These are phyloP conservation scores for Drosophila mercatorum DNA, from an alignment of 2,888 invertebrate species.

Conservation along the genomic window DNA sequence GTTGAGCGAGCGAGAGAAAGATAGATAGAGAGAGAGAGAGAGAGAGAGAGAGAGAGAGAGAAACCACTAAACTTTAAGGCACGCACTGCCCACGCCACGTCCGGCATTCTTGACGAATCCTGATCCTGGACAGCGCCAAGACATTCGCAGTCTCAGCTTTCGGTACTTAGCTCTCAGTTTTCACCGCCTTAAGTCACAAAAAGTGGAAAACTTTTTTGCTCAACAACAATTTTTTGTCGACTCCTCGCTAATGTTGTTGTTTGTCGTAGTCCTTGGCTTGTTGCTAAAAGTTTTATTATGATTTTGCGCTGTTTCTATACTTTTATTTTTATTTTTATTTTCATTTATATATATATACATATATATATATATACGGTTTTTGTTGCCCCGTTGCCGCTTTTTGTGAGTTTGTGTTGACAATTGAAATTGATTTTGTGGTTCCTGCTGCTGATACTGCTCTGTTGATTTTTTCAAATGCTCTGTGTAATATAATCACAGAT, in stretches of 20 bases:
- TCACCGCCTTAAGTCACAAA: constrained; percentile 60
- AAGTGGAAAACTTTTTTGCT: constrained; percentile 65
- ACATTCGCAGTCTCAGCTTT: constrained; percentile 15
- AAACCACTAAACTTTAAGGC: constrained; percentile 71
- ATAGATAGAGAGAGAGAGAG: neutral
- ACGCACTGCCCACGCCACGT: constrained; percentile 56
- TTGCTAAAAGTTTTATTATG: constrained; percentile 74
- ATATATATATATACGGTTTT: neutral
- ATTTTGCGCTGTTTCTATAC: constrained; percentile 45
- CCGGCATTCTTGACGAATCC: constrained; percentile 25
- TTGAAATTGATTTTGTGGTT: constrained; percentile 80
- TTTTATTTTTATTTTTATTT: constrained; percentile 14
- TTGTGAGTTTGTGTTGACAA: constrained; percentile 78
- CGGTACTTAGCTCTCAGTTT: constrained; percentile 27
- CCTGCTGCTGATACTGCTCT: constrained; percentile 29
- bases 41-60: neutral
- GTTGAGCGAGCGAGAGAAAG: constrained; percentile 3
- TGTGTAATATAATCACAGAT: constrained; percentile 50
- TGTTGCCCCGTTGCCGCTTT: constrained; percentile 41
- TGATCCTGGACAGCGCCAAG: constrained; percentile 32
- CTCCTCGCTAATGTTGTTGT: constrained; percentile 21
- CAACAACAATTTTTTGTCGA: constrained; percentile 20
- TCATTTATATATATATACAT: neutral
- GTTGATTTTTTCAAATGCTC: constrained; percentile 44
- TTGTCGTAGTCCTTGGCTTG: constrained; percentile 56